A percentile compares a stretch with the other conserved stretches of the same genome.
Evolutionary conservation across 1,140 invertebrate species (phyloP).

Genomic region (Drosophila nikananu): DNA sequence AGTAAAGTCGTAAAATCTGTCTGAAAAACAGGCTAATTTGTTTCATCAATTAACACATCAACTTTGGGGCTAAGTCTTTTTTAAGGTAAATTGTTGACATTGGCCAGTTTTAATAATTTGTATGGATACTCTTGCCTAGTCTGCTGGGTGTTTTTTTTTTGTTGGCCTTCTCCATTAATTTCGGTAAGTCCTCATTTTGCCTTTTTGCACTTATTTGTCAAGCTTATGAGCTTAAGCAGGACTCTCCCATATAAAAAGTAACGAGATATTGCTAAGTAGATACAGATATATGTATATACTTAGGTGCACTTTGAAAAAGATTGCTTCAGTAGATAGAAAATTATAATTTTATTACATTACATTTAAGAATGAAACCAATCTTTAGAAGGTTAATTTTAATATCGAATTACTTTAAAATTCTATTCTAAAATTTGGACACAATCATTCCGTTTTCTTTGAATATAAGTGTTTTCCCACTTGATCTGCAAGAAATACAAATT

Average conservation of each 20-base stretch:
- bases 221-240: conserved; percentile 25
- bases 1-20: background rate
- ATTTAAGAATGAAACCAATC: no score
- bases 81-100: background rate
- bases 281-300: conserved; percentile 7
- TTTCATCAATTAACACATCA: conserved; percentile 70
- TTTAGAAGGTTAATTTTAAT: no score
- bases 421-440: no score
- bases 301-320: conserved; percentile 5
- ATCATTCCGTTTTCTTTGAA: background rate
- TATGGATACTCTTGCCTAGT: background rate
- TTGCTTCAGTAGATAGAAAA: no score
- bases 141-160: background rate
- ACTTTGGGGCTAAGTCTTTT: background rate
- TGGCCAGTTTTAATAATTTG: conserved; percentile 10
- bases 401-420: no score
- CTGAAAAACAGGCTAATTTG: background rate
- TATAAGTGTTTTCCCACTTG: no score
- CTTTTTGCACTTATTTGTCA: conserved; percentile 34
- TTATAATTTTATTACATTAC: no score
- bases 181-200: conserved; percentile 16
- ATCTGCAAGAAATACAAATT: no score
- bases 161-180: conserved; percentile 16
- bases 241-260: background rate
- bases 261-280: conserved; percentile 22